Percentiles rank a stretch among this genome's conserved stretches.
phyloP scores from a whole-genome alignment of 2,888 invertebrate species.

The Erebia aethiops region DNA sequence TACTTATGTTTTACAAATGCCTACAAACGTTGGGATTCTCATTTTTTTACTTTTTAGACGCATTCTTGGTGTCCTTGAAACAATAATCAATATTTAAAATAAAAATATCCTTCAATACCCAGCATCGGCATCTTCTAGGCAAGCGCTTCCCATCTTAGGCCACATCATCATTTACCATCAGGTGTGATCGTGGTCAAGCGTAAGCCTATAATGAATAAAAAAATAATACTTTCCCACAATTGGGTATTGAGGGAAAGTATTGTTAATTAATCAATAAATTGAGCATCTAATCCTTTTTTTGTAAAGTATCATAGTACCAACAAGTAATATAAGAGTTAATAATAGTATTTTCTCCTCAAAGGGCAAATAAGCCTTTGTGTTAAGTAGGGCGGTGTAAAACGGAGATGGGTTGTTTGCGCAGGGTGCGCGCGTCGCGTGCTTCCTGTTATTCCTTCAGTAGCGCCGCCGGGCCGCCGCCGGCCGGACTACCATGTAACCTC shows the following conservation, averaged over 20 bases:
- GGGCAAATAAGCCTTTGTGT: constrained; percentile 28
- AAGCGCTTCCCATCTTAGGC: too few relatives aligned
- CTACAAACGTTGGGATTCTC: neutral
- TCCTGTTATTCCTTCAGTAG: constrained; percentile 64
- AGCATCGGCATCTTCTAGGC: too few relatives aligned
- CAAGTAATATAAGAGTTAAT: neutral
- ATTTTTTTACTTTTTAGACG: neutral
- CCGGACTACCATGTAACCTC: constrained; percentile 71
- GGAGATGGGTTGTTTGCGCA: constrained; percentile 76
- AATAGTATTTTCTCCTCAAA: neutral
- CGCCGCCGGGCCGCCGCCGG: constrained; percentile 77
- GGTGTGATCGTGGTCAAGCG: too few relatives aligned
- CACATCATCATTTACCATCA: too few relatives aligned
- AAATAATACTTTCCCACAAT: neutral
- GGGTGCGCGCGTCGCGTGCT: constrained; percentile 67
- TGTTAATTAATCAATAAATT: neutral
- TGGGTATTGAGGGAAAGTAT: too few relatives aligned
- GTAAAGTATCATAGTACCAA: neutral
- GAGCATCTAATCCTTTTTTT: neutral
- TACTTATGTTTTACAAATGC: neutral
- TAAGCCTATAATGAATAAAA: too few relatives aligned
- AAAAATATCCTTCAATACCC: neutral
- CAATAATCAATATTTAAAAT: too few relatives aligned
- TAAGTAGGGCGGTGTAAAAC: constrained; percentile 27
- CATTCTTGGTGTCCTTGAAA: neutral